These are phyloP conservation scores for Sebastes kiyomatsui DNA, from an alignment of 2,797 vertebrate genomes.

Conservation along the genomic window DNA sequence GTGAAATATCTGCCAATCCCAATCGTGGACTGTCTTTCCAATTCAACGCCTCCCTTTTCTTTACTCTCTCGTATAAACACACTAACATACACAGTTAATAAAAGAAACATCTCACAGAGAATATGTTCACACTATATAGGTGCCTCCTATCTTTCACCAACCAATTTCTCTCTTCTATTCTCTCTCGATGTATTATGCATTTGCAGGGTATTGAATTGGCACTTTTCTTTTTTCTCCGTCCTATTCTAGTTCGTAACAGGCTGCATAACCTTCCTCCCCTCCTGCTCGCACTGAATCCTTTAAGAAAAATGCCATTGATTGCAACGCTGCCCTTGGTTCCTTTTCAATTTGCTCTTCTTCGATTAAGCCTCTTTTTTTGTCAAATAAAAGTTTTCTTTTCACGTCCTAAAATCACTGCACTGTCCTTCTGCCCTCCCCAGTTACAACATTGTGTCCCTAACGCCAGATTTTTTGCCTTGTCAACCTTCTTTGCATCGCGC, in stretches of 20 bases:
- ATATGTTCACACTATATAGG: conserved; percentile 12
- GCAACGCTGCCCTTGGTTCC: conserved; percentile 29
- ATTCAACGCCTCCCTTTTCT: not conserved
- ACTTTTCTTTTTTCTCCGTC: not conserved
- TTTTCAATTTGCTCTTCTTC: conserved; percentile 58
- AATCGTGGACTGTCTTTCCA: conserved; percentile 1
- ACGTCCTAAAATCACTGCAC: conserved; percentile 22
- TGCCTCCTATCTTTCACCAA: conserved; percentile 38
- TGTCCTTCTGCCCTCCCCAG: not conserved
- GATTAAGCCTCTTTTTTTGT: not conserved
- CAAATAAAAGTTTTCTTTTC: conserved; percentile 29
- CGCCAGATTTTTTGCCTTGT: not conserved
- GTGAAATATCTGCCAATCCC: conserved; percentile 39
- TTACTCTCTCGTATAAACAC: not conserved
- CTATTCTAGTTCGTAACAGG: conserved; percentile 46
- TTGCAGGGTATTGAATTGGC: conserved; percentile 44
- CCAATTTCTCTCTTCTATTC: conserved; percentile 54
- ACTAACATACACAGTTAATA: not conserved
- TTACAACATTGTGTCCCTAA: conserved; percentile 5
- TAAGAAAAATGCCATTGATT: conserved; percentile 65
- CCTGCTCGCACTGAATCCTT: conserved; percentile 34
- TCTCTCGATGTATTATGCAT: conserved; percentile 60
- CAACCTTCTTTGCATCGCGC: not conserved
- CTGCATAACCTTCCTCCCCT: conserved; percentile 34
- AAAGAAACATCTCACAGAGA: conserved; percentile 24